phyloP scores from a whole-genome alignment of 1,140 invertebrate genomes.

The Drosophila takahashii region DNA sequence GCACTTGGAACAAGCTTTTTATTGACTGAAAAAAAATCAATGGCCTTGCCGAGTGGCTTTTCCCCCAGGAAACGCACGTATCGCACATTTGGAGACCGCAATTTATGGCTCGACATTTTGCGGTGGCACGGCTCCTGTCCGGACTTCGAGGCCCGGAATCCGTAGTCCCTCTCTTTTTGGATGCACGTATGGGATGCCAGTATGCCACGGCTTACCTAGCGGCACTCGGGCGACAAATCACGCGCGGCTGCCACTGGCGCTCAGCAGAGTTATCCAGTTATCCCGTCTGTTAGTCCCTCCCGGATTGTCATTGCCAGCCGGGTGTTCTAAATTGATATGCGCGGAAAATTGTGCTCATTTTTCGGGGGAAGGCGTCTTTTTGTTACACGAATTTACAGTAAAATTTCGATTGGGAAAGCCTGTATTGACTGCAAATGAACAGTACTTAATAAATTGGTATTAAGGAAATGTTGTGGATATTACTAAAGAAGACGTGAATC shows the following conservation, averaged over 20 bases:
- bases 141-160: neutral
- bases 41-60: constrained; percentile 27
- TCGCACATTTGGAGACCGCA: constrained; percentile 58
- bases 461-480: too few species aligned
- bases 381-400: constrained; percentile 14
- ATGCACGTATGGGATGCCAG: constrained; percentile 16
- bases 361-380: constrained; percentile 37
- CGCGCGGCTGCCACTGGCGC: constrained; percentile 36
- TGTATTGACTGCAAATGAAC: too few species aligned
- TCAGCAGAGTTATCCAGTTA: constrained; percentile 12
- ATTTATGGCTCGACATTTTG: constrained; percentile 56
- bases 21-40: constrained; percentile 39
- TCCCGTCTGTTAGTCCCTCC: constrained; percentile 13
- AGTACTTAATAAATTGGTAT: too few species aligned
- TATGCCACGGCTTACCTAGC: constrained; percentile 15
- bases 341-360: constrained; percentile 54
- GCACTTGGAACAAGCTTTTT: constrained; percentile 53
- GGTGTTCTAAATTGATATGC: constrained; percentile 64
- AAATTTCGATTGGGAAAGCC: neutral
- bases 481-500: too few species aligned
- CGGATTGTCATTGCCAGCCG: constrained; percentile 16
- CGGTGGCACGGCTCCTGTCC: constrained; percentile 1
- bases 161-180: neutral
- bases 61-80: constrained; percentile 45
- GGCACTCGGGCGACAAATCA: constrained; percentile 52